Base-by-base conservation (phyloP, 1,140 invertebrate genomes). In the Pseudomyrmex concolor region DNA sequence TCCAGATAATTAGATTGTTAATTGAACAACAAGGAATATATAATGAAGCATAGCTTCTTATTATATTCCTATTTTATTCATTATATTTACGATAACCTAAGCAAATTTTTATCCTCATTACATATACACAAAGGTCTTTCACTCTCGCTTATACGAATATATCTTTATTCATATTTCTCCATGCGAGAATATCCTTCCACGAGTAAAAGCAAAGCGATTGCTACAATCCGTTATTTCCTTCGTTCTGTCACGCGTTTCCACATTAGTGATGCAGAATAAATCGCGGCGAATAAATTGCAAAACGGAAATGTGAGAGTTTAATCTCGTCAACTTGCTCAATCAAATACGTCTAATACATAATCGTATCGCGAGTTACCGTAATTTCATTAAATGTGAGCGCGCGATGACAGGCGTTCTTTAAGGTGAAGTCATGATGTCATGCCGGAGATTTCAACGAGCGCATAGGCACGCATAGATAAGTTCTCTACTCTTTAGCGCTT, bases 401-500 rank as follows among this genome's bases (percentile, higher is more conserved):
- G 12, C 55, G 17, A 72, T 57, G 62, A 22, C 13, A 22, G 5
- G 25, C 34, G 74, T 64, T 17, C 48, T 13, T 45, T 34, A 34
- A 34, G 34, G 48, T 25, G 59, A 62, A 73, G 60, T 34, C 54
- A 13, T 51, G 19, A 19, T 78, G 80, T 51, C 67, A 78, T 45
- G 55, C 51, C n/a, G 2, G 84, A 71, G 87, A 89, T 59, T 89
- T 89, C 51, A 84, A 89, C 63, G 87, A 80, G 63, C 83, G 87
- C 51, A 86, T n/a, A 77, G 25, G 68, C 67, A 34, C 8, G 19
- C 48, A 51, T 34, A 34, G 34, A 34, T 5, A 7, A 34, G 5
- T 5, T 34, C 34, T 34, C 34, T 34, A 34, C 34, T 34, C 13
- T 13, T 70, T 57, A 34, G 15, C 25, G 17, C 50, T 25, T 78